These are phyloP conservation scores for Laterallus jamaicensis DNA, from an alignment of 2,113 vertebrate species.

Conservation along the genomic window DNA sequence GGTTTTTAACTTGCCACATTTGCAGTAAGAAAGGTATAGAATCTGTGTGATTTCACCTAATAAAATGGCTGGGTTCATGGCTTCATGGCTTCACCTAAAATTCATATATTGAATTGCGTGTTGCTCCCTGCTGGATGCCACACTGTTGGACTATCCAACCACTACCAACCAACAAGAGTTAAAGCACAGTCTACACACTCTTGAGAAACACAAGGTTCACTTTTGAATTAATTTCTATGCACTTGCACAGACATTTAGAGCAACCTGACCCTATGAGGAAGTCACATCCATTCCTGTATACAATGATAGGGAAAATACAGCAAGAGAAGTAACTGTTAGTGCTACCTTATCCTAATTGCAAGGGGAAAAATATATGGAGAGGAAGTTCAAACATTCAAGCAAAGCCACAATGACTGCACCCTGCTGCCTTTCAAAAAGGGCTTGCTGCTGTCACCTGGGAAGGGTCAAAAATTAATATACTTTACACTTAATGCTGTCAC, in stretches of 20 bases:
- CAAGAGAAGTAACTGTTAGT: neutral
- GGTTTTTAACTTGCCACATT: no score
- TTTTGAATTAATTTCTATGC: neutral
- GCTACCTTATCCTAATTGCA: neutral
- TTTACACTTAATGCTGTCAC: neutral
- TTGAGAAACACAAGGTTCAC: neutral
- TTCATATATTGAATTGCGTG: no score
- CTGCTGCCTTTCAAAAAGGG: neutral
- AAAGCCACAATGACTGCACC: neutral
- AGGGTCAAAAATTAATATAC: neutral
- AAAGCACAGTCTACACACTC: neutral
- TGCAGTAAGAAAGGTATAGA: no score
- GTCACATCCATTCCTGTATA: neutral
- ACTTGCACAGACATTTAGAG: neutral
- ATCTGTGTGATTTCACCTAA: no score
- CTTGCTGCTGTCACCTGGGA: neutral
- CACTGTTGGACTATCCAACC: neutral
- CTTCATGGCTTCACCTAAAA: no score
- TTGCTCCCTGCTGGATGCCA: no score
- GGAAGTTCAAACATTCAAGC: neutral
- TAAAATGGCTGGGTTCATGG: no score
- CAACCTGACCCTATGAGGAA: neutral
- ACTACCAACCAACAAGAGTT: neutral
- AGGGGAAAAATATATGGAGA: neutral
- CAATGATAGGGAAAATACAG: neutral